Evolutionary conservation across 2,888 invertebrate genomes (phyloP).

Genomic region (Pyrrhia umbra): DNA sequence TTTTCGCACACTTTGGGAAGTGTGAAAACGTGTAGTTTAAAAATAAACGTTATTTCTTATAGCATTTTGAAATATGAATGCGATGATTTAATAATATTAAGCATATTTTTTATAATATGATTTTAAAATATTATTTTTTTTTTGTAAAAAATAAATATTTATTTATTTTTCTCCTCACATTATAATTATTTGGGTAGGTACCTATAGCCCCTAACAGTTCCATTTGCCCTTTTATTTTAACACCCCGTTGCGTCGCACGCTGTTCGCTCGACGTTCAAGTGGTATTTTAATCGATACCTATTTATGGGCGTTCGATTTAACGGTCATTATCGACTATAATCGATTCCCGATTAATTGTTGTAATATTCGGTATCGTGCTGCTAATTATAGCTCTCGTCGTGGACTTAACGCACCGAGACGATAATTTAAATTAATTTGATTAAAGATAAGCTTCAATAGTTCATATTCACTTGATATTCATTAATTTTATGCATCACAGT

Average conservation of each 20-base stretch:
- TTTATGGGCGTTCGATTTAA: constrained; percentile 65
- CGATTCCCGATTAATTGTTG: constrained; percentile 53
- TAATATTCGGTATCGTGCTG: constrained; percentile 32
- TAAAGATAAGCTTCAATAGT: constrained; percentile 41
- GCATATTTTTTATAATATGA: too few species aligned
- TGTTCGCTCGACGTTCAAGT: constrained; percentile 9
- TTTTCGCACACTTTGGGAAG: background rate
- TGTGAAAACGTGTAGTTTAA: background rate
- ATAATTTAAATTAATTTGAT: constrained; percentile 42
- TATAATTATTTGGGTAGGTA: too few species aligned
- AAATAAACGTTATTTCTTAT: too few species aligned
- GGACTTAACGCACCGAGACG: constrained; percentile 21
- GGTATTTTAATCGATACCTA: constrained; percentile 66
- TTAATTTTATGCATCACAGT: constrained; percentile 45
- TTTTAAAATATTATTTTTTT: too few species aligned
- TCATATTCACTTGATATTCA: constrained; percentile 30
- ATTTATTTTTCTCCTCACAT: background rate
- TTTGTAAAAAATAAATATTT: background rate
- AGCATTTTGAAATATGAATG: too few species aligned
- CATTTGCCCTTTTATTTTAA: constrained; percentile 23
- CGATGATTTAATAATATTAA: too few species aligned
- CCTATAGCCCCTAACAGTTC: constrained; percentile 15
- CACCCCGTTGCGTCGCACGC: constrained; percentile 36
- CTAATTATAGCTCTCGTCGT: constrained; percentile 53
- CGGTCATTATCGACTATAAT: constrained; percentile 60